These are phyloP conservation scores for Seira ritae DNA, from an alignment of 2,888 invertebrate species.

Conservation along the genomic window DNA sequence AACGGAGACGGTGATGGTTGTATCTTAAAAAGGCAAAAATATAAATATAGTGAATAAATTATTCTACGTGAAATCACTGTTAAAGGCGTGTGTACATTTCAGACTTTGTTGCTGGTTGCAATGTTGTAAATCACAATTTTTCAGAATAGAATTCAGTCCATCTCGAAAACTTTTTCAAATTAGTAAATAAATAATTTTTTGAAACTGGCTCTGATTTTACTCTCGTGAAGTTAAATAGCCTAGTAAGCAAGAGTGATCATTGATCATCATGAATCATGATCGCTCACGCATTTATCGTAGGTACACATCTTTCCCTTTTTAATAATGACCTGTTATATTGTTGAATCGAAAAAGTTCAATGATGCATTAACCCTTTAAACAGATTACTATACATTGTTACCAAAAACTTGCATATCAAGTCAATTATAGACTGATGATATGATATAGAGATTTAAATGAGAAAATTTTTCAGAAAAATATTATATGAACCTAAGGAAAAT, in stretches of 20 bases:
- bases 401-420: background rate
- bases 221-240: too few species aligned
- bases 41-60: background rate
- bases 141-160: conserved; percentile 23
- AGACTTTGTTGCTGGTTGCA: conserved; percentile 12
- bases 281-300: background rate
- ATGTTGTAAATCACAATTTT: conserved; percentile 4
- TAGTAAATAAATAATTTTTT: too few species aligned
- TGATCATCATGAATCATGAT: too few species aligned
- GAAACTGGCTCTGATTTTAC: too few species aligned
- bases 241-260: too few species aligned
- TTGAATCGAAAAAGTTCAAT: conserved; percentile 29
- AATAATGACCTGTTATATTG: background rate
- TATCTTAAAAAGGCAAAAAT: background rate
- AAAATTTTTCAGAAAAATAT: too few species aligned
- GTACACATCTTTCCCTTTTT: background rate
- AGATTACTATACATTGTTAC: background rate
- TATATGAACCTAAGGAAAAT: too few species aligned
- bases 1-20: background rate
- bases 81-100: background rate
- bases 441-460: conserved; percentile 10
- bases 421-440: conserved; percentile 18
- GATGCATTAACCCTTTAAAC: conserved; percentile 47
- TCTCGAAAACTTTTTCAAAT: too few species aligned
- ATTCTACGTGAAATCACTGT: background rate